Evolutionary conservation across 2,797 vertebrate genomes (phyloP).

Genomic region (Hippocampus kuda): DNA sequence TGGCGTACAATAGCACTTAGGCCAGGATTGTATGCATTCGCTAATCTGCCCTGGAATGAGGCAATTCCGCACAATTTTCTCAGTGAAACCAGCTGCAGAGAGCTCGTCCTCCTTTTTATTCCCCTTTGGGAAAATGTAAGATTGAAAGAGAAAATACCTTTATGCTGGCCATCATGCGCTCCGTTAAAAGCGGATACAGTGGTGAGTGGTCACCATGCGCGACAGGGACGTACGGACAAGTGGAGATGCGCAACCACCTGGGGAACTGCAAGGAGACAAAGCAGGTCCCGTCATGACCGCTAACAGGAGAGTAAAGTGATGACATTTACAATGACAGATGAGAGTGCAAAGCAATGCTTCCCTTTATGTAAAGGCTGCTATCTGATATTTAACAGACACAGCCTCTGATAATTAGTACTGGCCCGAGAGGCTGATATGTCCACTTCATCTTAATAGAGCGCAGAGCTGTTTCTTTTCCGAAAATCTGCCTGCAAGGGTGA

Average conservation of each 20-base stretch:
- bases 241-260: not conserved
- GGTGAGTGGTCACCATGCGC: slow-evolving; percentile 79
- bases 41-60: slow-evolving; percentile 99
- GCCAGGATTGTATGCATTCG: slow-evolving; percentile 90
- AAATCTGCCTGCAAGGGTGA: slow-evolving; percentile 8
- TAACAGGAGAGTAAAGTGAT: slow-evolving; percentile 82
- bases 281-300: slow-evolving; percentile 81
- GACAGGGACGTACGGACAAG: slow-evolving; percentile 64
- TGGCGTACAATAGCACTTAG: slow-evolving; percentile 86
- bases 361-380: slow-evolving; percentile 80
- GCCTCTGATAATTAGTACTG: slow-evolving; percentile 85
- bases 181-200: slow-evolving; percentile 96
- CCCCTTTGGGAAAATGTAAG: slow-evolving; percentile 97
- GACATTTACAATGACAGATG: slow-evolving; percentile 96
- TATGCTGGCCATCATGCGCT: slow-evolving; percentile 84
- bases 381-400: slow-evolving; percentile 93
- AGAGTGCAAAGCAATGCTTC: slow-evolving; percentile 74
- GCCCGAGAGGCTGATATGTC: slow-evolving; percentile 14
- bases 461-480: not conserved
- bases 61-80: slow-evolving; percentile 99
- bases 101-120: slow-evolving; percentile 77
- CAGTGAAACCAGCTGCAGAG: slow-evolving; percentile 94
- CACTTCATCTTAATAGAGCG: slow-evolving; percentile 11
- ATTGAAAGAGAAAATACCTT: slow-evolving; percentile 99
- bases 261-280: slow-evolving; percentile 55